Base-by-base conservation (phyloP, 2,113 vertebrate species). In the Actenoides hombroni region DNA sequence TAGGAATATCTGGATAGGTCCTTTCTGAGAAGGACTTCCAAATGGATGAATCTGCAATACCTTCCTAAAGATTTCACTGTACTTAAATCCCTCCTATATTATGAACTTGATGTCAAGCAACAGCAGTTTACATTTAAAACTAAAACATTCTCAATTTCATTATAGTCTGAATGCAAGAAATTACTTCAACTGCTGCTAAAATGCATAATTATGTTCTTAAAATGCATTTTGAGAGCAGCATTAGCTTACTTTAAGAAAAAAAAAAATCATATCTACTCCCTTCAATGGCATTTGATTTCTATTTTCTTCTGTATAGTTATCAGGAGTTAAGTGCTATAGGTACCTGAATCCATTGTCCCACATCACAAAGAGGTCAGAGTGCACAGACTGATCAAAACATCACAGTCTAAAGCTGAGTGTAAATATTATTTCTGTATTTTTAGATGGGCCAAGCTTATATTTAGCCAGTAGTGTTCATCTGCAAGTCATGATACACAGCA, bases 341-440 rank as follows among this genome's bases (percentile, higher is more conserved):
- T 60, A 82, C 48, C 33, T 89, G 48, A 84, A 79, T 71, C 13
- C 48, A 56, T 16, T 53, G 70, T 44, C 57, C 44, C 57, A 83
- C 67, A 92, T 61, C 74, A 84, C 53, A 57, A 59, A 90, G 17
- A 49, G 16, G 60, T 56, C 15, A 20, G 26, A 61, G 10, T 12
- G 42, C 4, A 63, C 17, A 74, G n/a, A 53, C 60, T 86, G 83
- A 63, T 86, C 54, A 57, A 37, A 88, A 21, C 65, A 77, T 16
- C 49, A 67, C n/a, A 44, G 16, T 54, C 51, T 63, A 42, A 88
- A 86, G 5, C 15, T 74, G 23, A 77, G 42, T 73, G 21, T 65
- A 70, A 88, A 67, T 81, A 83, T 59, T 70, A 93, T 88, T 88
- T 80, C 37, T 83, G 17, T 42, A 40, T 74, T 92, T 97, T 94